Base-by-base conservation (phyloP, 2,797 vertebrate species). In the Gouania willdenowi region DNA sequence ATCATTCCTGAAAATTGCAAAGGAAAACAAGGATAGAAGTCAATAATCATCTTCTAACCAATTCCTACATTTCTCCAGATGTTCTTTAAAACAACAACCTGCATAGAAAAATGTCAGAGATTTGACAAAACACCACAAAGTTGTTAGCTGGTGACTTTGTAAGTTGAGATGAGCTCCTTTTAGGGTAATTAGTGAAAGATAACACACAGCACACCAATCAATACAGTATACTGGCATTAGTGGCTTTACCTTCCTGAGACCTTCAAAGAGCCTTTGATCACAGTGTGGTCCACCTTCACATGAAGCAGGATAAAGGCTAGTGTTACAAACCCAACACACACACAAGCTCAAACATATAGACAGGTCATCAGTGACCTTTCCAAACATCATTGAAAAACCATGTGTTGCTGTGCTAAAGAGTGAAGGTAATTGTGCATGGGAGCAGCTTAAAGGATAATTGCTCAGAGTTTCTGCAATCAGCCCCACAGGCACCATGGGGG, bases 401-500 rank as follows among this genome's bases (percentile, higher is more conserved):
- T 71, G 71, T 81, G 78, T 78, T 66, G 64, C 55, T 49, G 48
- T 33, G 47, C 41, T 60, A 46, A 65, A 51, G 17, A 61, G 39
- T 12, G 6, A 66, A 50, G 62, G 51, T 69, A 68, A 67, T 63
- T 64, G 66, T 55, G 49, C 60, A 71, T 51, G 47, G 51, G 58
- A 77, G 53, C 49, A 75, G 67, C 67, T 77, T 74, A 72, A 66
- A 71, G 71, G 66, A 76, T 83, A 81, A 83, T 78, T 71, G 60
- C 6, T 35, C 29, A n/a, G 56, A 53, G 63, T 31, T 62, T 71
- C 64, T 8, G 3, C 58, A 67, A 59, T 67, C 35, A 4, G 33
- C 55, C 51, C 52, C 12, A 4, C 42, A 31, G 69, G 68, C 77
- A 71, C 64, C 42, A 25, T 19, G 10, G 32, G 53, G 39, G 38